Percentiles rank a stretch among this genome's conserved stretches.
phyloP scores from a whole-genome alignment of 1,140 invertebrate genomes.

The Trichogramma pretiosum region DNA sequence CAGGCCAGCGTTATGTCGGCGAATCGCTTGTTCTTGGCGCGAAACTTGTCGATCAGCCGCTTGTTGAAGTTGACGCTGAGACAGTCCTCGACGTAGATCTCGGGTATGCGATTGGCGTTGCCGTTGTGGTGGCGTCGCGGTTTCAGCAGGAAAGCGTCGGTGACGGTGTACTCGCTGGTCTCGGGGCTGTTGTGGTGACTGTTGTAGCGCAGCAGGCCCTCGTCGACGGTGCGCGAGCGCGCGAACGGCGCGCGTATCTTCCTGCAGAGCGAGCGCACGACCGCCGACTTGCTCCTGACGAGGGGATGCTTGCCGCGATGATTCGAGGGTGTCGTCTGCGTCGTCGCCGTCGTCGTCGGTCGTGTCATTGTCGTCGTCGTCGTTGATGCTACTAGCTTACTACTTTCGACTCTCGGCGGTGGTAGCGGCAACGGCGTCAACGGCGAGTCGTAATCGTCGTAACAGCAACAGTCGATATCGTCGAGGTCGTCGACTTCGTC shows the following conservation, averaged over 20 bases:
- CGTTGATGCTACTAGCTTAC: slow-evolving; percentile 20
- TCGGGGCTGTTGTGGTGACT: slow-evolving; percentile 38
- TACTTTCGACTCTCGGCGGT: too few species aligned
- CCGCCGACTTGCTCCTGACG: slow-evolving; percentile 49
- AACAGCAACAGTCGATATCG: too few species aligned
- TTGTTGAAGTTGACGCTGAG: slow-evolving; percentile 35
- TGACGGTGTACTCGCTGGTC: slow-evolving; percentile 39
- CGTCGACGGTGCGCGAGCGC: slow-evolving; percentile 43
- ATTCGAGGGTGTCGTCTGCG: slow-evolving; percentile 36
- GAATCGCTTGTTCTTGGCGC: slow-evolving; percentile 21
- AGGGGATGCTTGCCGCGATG: slow-evolving; percentile 33
- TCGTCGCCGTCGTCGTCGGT: slow-evolving; percentile 35
- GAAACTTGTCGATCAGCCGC: slow-evolving; percentile 33
- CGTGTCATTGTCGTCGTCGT: slow-evolving; percentile 18
- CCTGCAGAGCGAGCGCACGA: slow-evolving; percentile 44
- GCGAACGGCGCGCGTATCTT: slow-evolving; percentile 43
- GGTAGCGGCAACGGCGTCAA: too few species aligned
- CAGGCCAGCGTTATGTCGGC: slow-evolving; percentile 19
- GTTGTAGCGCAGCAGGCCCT: slow-evolving; percentile 39
- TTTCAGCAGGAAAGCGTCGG: slow-evolving; percentile 34
- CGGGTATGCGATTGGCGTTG: slow-evolving; percentile 24
- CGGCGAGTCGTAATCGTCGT: too few species aligned
- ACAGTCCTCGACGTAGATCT: slow-evolving; percentile 40
- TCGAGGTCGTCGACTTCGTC: slow-evolving; percentile 35
- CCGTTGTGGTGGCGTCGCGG: slow-evolving; percentile 23